Conservation (phyloP, 2,113 vertebrate species). For the Henicopernis longicauda region DNA sequence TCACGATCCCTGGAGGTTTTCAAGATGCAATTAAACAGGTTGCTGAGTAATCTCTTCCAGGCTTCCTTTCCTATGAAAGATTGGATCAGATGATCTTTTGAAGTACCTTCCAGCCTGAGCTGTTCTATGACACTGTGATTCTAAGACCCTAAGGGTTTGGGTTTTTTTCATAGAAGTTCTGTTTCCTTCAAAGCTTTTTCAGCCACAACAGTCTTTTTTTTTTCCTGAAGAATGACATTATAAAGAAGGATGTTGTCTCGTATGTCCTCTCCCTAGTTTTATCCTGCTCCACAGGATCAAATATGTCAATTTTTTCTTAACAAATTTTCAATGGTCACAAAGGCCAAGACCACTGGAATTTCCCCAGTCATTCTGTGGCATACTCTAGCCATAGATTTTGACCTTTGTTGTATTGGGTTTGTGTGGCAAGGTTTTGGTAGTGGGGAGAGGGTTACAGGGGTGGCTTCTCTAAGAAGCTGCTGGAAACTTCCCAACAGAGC, state of each 20-base stretch:
- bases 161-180: background rate
- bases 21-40: background rate
- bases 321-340: background rate
- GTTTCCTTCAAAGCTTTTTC: background rate
- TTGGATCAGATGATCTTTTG: background rate
- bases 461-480: too few relatives aligned
- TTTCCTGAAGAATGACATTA: background rate
- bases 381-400: background rate
- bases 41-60: background rate
- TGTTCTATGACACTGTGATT: background rate
- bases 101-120: background rate
- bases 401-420: background rate
- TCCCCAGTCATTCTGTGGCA: background rate
- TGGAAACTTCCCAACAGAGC: too few relatives aligned
- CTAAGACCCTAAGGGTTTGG: background rate
- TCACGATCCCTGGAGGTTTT: background rate
- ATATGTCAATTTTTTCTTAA: background rate
- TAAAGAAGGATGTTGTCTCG: background rate
- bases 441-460: too few relatives aligned
- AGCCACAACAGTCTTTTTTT: background rate
- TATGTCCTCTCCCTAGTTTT: background rate
- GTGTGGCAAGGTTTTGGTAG: too few relatives aligned
- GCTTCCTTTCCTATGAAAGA: background rate
- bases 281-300: background rate
- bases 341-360: background rate